Evolutionary conservation across 2,113 vertebrate species (phyloP), one percentile per base, ranked within the genome.

Genomic region (Tilapia sparmanii): DNA sequence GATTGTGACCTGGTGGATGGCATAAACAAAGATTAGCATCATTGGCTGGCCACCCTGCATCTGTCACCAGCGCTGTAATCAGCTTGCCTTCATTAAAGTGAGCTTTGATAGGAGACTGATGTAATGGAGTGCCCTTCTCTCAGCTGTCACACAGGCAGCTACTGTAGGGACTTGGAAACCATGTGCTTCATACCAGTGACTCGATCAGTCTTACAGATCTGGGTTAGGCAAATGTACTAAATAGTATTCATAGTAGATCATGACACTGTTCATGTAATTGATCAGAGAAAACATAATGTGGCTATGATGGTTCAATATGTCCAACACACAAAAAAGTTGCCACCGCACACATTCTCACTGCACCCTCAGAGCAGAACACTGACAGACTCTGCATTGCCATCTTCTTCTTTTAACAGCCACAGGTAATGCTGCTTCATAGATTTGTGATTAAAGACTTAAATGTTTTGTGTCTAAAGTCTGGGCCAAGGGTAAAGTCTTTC

Each of bases 11-110:
- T 87, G 86, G 78, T 78, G 81, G 87, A 87, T 29, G 78, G 81
- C 61, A 94, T 90, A 93, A 92, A 92, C 93, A 93, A 78, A 95
- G 94, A 95, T 94, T 90, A 92, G 76, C 89, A 88, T 92, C 88
- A 16, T 89, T 90, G 86, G 93, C 91, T 78, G 93, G 86, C 93
- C 88, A 68, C 68, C 84, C 81, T 83, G 87, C 86, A 90, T 95
- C 93, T 95, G 92, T 94, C 93, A 93, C 53, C 87, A 31, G 84
- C 29, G 82, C 90, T 86, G 92, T 92, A 91, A 94, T 94, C 90
- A 93, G 88, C 83, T 78, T 8, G 83, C 66, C 85, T 93, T 92
- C 89, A 93, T 94, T 94, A 91, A 94, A 90, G 84, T 16, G 24
- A 73, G 87, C 93, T 94, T 92, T 93, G 91, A 95, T 88, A 80